Evolutionary conservation across 2,113 vertebrate species (phyloP), one percentile per base, ranked within the genome.

Genomic region (Acrocephalus arundinaceus): DNA sequence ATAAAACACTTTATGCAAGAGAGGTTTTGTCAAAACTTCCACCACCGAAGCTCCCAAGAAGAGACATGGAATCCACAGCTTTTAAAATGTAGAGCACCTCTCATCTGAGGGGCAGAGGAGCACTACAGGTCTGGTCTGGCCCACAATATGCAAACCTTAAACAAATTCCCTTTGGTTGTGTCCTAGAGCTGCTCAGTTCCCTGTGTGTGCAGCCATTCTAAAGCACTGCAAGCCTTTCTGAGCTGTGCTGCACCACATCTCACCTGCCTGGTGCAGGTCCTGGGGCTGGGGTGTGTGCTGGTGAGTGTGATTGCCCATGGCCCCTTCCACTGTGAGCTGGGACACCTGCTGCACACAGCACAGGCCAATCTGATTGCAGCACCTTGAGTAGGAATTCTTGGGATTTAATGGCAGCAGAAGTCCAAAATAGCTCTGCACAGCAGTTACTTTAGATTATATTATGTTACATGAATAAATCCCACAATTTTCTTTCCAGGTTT

Each of bases 41-140:
- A 35, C 99, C 99, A 9, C 96, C 45, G 5, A 99, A 98, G 96
- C 98, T 98, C 31, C 98, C 99, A 43, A 98, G 99, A 87, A 98
- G 97, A 85, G 99, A 99, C 81, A 98, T 95, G 82, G 97, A 98
- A 77, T 99, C 99, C 41, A 97, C 95, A 9, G 65, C 97, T 58
- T 98, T 98, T 81, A 97, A 98, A 79, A 95, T 68, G 30, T 97
- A 98, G 92, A 83, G 23, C 11, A 1, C 19, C 37, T 51, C 59
- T 83, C 20, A 16, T 62, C 17, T 27, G 9, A 51, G 39, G 13
- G 59, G 46, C 37, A 73, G 83, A 66, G 59, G 35, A 37, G 30
- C 46, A 48, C 9, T 72, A 37, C 71, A 25, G 46, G 13, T 79
- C 18, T 33, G 46, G 28, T 49, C 45, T 71, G 65, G 31, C 41